These are phyloP conservation scores for Psittacus erithacus DNA, from an alignment of 2,113 vertebrate species.

Conservation along the genomic window DNA sequence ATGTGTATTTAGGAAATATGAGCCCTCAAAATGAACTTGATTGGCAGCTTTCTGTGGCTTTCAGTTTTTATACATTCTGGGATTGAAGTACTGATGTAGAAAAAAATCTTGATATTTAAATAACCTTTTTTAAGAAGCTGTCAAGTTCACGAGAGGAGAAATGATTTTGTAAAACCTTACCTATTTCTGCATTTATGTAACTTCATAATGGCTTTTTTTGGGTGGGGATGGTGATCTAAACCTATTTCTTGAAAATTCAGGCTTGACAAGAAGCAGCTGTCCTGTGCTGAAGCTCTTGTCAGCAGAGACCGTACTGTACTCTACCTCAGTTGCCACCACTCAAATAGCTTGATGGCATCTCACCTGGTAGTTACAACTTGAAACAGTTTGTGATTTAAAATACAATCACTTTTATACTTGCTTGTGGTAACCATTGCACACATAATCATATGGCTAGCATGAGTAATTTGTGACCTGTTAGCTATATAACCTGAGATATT, in stretches of 20 bases:
- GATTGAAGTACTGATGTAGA: neutral
- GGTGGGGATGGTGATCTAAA: neutral
- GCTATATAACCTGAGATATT: neutral
- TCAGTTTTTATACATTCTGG: neutral
- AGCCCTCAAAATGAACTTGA: neutral
- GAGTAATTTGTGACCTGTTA: neutral
- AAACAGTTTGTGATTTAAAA: neutral
- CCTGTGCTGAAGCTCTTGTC: neutral
- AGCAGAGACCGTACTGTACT: neutral
- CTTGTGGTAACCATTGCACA: neutral
- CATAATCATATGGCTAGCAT: fast-evolving
- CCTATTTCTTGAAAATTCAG: neutral
- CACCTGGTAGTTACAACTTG: neutral
- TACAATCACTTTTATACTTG: neutral
- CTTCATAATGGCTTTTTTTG: neutral
- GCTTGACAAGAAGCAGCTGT: neutral
- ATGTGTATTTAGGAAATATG: neutral
- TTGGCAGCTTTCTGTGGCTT: neutral
- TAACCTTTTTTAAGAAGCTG: neutral
- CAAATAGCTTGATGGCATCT: neutral
- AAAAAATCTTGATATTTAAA: neutral
- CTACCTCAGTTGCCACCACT: neutral
- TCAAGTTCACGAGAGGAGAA: neutral
- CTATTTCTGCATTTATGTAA: neutral
- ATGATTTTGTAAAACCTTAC: neutral